A percentile compares a stretch with the other conserved stretches of the same genome.
phyloP scores from a whole-genome alignment of 2,113 vertebrate genomes.

The Callospermophilus lateralis region DNA sequence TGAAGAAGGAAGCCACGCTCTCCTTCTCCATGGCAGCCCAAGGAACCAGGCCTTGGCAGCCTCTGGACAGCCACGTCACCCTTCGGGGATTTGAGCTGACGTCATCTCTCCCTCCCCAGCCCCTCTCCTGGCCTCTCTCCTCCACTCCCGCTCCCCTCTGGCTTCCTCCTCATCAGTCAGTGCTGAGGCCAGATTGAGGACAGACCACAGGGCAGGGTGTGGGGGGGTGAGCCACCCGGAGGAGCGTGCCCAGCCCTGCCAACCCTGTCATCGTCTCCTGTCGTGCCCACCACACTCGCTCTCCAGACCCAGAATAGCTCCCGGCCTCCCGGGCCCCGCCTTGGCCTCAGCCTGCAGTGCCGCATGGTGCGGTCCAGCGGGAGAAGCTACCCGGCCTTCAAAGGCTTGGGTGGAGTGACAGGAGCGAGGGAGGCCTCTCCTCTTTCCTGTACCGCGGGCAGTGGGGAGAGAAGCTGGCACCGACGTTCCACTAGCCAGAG shows the following conservation, averaged over 20 bases:
- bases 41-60: fast-evolving
- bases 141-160: background rate
- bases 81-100: background rate
- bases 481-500: background rate
- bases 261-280: constrained; percentile 57
- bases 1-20: background rate
- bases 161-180: background rate
- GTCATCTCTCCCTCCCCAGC: background rate
- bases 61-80: background rate
- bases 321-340: constrained; percentile 36
- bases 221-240: too few relatives aligned
- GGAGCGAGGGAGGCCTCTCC: background rate
- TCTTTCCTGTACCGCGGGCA: background rate
- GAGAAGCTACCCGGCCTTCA: background rate
- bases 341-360: background rate
- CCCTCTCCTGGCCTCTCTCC: background rate
- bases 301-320: constrained; percentile 71
- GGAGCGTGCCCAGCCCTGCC: background rate
- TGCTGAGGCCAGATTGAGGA: background rate
- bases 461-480: background rate
- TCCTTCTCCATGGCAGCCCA: background rate
- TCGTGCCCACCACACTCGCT: background rate
- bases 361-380: background rate
- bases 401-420: background rate
- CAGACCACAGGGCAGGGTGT: background rate